phyloP scores from a whole-genome alignment of 2,888 invertebrate genomes.

The Lepidonotus clava region DNA sequence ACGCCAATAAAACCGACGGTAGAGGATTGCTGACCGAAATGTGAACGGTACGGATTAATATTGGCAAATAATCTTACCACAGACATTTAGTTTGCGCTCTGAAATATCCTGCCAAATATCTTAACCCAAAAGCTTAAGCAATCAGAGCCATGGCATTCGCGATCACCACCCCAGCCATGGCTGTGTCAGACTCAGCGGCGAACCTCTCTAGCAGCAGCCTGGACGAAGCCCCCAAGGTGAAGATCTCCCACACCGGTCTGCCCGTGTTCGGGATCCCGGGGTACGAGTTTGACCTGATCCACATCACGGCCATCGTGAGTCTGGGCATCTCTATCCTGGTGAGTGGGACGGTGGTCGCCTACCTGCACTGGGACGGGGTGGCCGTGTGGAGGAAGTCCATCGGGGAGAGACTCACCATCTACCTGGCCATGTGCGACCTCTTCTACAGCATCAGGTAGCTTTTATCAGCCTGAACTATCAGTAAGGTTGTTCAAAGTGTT shows the following conservation, averaged over 20 bases:
- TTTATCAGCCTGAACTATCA: no score
- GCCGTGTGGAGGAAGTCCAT: constrained; percentile 21
- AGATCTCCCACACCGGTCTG: background rate
- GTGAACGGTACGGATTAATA: no score
- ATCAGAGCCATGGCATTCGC: no score
- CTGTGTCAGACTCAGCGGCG: no score
- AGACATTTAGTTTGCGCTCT: no score
- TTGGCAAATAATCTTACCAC: no score
- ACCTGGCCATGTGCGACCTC: constrained; percentile 30
- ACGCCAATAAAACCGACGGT: no score
- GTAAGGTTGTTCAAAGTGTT: background rate
- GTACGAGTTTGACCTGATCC: constrained; percentile 30
- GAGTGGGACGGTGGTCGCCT: background rate
- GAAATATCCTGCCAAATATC: no score
- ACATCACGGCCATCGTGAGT: constrained; percentile 3
- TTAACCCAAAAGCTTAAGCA: no score
- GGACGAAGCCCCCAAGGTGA: background rate
- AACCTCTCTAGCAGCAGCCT: no score
- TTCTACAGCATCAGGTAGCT: constrained; percentile 28
- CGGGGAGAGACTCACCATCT: constrained; percentile 39
- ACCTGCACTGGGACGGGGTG: background rate
- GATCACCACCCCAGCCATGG: no score
- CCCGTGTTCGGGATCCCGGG: constrained; percentile 38
- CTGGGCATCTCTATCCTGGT: constrained; percentile 24
- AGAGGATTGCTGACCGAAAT: no score